Conservation (phyloP, 2,113 vertebrate genomes). For the Cyprinodon brontotheroides region DNA sequence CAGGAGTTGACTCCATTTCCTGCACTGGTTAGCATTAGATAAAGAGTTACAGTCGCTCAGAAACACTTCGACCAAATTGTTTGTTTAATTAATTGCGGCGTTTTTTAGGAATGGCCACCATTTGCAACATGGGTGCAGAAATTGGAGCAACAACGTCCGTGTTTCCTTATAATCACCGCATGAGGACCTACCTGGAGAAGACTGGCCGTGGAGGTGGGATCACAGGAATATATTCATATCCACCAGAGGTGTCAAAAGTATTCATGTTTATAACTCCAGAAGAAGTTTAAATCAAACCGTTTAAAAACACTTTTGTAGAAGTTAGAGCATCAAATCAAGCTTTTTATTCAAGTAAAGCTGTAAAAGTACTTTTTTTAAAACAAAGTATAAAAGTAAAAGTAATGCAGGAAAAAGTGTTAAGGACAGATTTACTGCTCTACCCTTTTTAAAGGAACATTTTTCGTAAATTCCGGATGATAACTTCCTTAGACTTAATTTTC, state of each 20-base stretch:
- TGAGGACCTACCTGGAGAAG: conserved; percentile 91
- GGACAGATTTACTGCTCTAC: no score
- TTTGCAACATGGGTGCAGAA: conserved; percentile 98
- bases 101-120: conserved; percentile 93
- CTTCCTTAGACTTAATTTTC: no score
- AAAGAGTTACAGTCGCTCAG: neutral
- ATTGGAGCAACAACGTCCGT: conserved; percentile 93
- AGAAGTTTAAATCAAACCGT: no score
- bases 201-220: conserved; percentile 87
- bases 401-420: no score
- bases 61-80: neutral
- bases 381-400: no score
- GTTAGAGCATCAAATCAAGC: no score
- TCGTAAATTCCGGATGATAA: no score
- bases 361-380: no score
- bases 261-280: no score
- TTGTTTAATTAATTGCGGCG: neutral
- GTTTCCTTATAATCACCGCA: conserved; percentile 92
- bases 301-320: no score
- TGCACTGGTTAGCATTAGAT: conserved; percentile 84
- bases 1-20: conserved; percentile 94
- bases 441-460: no score
- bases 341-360: no score
- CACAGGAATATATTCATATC: neutral
- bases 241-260: neutral